Evolutionary conservation across 2,113 vertebrate species (phyloP), one percentile per base, ranked within the genome.

Genomic region (Plecturocebus donacophilus): DNA sequence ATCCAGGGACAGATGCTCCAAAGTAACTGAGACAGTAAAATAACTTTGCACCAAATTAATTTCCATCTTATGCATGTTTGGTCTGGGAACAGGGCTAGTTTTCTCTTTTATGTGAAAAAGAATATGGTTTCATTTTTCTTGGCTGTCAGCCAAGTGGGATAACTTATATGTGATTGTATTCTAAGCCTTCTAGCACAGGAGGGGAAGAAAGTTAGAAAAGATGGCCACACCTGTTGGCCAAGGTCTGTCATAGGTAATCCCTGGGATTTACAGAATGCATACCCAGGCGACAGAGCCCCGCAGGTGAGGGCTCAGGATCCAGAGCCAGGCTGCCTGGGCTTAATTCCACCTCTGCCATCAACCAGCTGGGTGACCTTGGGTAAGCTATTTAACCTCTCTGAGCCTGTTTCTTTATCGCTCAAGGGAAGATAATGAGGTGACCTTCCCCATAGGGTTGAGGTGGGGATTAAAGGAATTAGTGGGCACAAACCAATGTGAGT

Each of bases 141-240:
- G 98, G 98, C 98, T 98, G 96, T 85, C 95, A 98, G 98, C 98
- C 98, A 99, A 98, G 97, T 96, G 95, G 98, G 98, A 91, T 87
- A 97, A 97, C 96, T 98, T 98, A 97, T 61, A 14, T 8, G 70
- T 35, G 85, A 95, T 79, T 95, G 91, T 93, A 93, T 8, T 90
- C 84, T 90, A 89, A 80, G 86, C 97, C 98, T 94, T 89, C 93
- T 0, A 86, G 88, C 86, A 96, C 80, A 91, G 71, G 83, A 97
- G 2, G 40, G 61, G 90, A 49, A 47, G 77, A 66, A 11, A 61
- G 68, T 35, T 58, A 91, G 87, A 73, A 79, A 66, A 23, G 79
- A 61, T 56, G 71, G 56, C 61, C 70, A 84, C 80, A 64, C 68
- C 76, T 83, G 80, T 87, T 95, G 96, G 90, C 95, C 79, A 83